Evolutionary conservation across 2,797 vertebrate species (phyloP), one percentile per base, ranked within the genome.

Genomic region (Sorex maritimensis): DNA sequence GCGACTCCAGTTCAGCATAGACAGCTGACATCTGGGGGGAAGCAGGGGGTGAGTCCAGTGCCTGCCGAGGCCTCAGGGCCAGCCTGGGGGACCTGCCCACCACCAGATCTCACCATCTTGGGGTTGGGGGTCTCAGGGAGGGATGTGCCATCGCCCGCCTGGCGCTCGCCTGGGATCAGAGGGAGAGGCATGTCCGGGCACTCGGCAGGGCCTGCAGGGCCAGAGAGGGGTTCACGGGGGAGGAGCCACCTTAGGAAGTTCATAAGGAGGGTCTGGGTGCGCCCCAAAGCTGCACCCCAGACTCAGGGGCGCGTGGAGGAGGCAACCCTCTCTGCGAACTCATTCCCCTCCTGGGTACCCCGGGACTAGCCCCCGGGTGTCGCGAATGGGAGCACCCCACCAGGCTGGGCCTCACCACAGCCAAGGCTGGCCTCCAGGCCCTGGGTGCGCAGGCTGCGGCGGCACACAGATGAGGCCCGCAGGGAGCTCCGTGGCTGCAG

Each of bases 121-220:
- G 99, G 99, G 98, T 99, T 99, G 86, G 99, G 99, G 44, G 99
- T 99, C 98, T 99, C 99, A 0, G 99, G 99, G 95, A 99, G 99
- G 95, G 99, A 99, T 0, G 99, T 99, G 96, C 99, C 99, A 0
- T 99, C 99, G 0, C 99, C 99, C 15, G 99, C 99, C 97, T 99
- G 99, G 94, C 99, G 99, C 98, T 99, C 99, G 93, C 99, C 99
- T 2, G 99, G 98, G 94, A 98, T 98, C 95, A 99, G 98, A 95
- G 98, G 98, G 34, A 98, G 98, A 0, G 98, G 98, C 89, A 98
- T 97, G 92, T 99, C 98, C 90, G 98, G 97, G 46, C 98, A 98
- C 88, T 99, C 99, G 75, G 98, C 98, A 97, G 96, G 95, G n/a
- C 97, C 98, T 98, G 96, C 13, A 0, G 7, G 80, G 61, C 68